Percentiles rank a stretch among this genome's conserved stretches.
Conservation (phyloP, 2,888 invertebrate genomes). For the Lypha dubia region DNA sequence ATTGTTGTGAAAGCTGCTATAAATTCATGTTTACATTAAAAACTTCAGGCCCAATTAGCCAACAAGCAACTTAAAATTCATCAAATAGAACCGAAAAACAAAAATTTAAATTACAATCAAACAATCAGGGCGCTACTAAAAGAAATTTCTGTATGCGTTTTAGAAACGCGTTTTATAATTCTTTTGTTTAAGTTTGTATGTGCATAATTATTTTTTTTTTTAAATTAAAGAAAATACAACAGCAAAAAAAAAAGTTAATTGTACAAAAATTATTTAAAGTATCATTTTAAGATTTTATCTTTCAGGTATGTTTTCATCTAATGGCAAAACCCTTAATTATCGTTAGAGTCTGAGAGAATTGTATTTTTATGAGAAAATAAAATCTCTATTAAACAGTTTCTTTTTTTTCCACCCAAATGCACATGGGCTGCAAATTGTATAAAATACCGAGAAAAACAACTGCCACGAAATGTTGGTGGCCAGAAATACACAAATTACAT, state of each 20-base stretch:
- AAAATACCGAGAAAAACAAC: background rate
- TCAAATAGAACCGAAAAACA: background rate
- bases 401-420: slow-evolving; percentile 4
- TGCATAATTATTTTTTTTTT: background rate
- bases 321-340: background rate
- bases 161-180: background rate
- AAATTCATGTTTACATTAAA: background rate
- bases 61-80: background rate
- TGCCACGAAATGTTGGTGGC: too few relatives aligned
- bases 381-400: background rate
- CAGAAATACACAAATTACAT: too few relatives aligned
- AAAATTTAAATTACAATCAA: background rate
- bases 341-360: background rate
- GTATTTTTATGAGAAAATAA: background rate
- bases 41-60: background rate
- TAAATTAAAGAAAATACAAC: background rate
- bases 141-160: background rate
- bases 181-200: background rate
- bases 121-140: background rate
- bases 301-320: background rate
- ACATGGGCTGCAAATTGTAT: background rate
- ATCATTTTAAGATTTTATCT: background rate
- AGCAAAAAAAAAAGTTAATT: background rate
- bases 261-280: background rate
- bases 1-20: background rate